Evolutionary conservation across 2,797 vertebrate genomes (phyloP).

Genomic region (Chaetodon trifasciatus): DNA sequence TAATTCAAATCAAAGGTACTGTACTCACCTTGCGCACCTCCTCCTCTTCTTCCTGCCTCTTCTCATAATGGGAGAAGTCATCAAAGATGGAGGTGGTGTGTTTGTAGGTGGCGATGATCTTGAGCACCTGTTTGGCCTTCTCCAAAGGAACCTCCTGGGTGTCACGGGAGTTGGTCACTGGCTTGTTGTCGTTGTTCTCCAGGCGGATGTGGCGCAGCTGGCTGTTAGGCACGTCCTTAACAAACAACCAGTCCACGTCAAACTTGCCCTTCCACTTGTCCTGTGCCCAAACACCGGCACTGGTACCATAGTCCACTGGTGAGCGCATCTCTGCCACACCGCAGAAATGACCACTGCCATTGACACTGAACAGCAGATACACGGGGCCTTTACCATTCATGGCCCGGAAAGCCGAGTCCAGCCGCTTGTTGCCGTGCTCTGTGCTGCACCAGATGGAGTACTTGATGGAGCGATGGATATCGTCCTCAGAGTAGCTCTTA

Average conservation of each 20-base stretch:
- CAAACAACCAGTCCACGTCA: slow-evolving; percentile 97
- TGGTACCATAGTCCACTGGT: slow-evolving; percentile 96
- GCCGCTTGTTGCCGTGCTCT: slow-evolving; percentile 96
- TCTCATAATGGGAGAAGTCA: slow-evolving; percentile 98
- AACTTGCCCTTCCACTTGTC: slow-evolving; percentile 99
- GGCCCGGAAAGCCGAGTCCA: slow-evolving; percentile 93
- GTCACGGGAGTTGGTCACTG: slow-evolving; percentile 97
- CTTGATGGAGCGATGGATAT: slow-evolving; percentile 99
- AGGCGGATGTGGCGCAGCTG: slow-evolving; percentile 96
- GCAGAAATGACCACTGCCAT: slow-evolving; percentile 97
- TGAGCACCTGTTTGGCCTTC: slow-evolving; percentile 97
- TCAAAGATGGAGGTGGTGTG: slow-evolving; percentile 99
- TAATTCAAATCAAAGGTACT: background rate
- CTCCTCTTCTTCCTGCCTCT: slow-evolving; percentile 97
- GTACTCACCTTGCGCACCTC: slow-evolving; percentile 93
- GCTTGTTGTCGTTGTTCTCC: slow-evolving; percentile 99
- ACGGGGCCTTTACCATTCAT: slow-evolving; percentile 91
- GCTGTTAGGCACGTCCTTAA: slow-evolving; percentile 97
- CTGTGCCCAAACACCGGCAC: slow-evolving; percentile 97
- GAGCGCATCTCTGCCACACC: slow-evolving; percentile 98
- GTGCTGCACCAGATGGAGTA: slow-evolving; percentile 99
- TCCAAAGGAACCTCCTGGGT: slow-evolving; percentile 98
- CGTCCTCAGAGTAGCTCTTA: slow-evolving; percentile 98
- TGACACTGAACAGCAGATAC: slow-evolving; percentile 96
- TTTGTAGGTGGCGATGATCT: slow-evolving; percentile 95